Evolutionary conservation across 1,140 invertebrate species (phyloP), one percentile per base, ranked within the genome.

Genomic region (Cheumatopsyche charites): DNA sequence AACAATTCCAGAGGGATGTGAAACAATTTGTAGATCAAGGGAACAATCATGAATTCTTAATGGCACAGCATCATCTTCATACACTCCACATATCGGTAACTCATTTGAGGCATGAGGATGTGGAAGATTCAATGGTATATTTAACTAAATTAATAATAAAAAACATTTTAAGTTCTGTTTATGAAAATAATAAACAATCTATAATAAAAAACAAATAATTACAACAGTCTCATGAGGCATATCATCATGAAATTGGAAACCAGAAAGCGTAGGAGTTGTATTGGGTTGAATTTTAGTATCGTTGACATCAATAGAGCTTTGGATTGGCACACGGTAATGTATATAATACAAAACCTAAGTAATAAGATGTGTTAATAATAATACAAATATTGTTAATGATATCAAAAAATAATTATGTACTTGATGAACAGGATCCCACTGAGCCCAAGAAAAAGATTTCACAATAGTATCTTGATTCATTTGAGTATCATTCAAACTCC

Each of bases 141-240:
- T 95, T 7, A 95, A 79, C 92, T 94, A 78, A 5, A n/a, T n/a
- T n/a, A 78, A 81, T 74, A 63, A 26, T 76, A 73, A 71, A 61
- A 1, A 5, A 17, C 21, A 21, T 29, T 13, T 29, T 41, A 42
- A 42, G n/a, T 5, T 19, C 3, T 13, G 41, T 7, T 42, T 13
- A 47, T 13, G 45, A 13, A 17, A 13, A 47, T 61, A 29, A 13
- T n/a, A 12, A 29, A 61, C 4, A 25, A 36, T 61, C 12, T 26
- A 67, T n/a, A n/a, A n/a, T n/a, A 45, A 13, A 15, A 75, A 65
- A 69, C 49, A 71, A 62, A 69, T 70, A 82, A 87, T 79, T 86
- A 94, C 92, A 79, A 95, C 92, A 62, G 92, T 93, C 80, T 94
- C 93, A 77, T 92, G 91, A 1, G 92, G 92, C 72, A 93, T 85